These are phyloP conservation scores for Aradus depressus DNA, from an alignment of 2,888 invertebrate genomes.

Conservation along the genomic window DNA sequence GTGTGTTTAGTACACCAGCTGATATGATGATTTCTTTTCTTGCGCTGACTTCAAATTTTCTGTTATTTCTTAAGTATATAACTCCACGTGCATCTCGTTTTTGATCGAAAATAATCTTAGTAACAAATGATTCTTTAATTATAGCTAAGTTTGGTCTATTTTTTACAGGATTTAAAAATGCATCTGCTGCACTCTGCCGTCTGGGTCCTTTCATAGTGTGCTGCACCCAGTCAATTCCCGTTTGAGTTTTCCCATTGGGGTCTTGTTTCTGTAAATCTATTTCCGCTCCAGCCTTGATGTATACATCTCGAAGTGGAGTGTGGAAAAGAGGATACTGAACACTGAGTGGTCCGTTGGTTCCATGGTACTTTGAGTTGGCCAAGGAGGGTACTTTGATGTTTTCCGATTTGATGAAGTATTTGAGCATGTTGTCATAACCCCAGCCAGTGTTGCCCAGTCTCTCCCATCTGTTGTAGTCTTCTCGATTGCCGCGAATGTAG, in stretches of 20 bases:
- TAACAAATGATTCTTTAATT: constrained; percentile 64
- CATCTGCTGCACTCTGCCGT: constrained; percentile 71
- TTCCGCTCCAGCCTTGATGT: constrained; percentile 62
- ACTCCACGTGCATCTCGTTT: constrained; percentile 68
- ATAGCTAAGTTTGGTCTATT: constrained; percentile 70
- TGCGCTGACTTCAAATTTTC: no score
- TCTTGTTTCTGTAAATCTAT: constrained; percentile 78
- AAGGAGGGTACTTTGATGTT: constrained; percentile 79
- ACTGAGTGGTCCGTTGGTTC: no score
- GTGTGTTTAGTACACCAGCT: no score
- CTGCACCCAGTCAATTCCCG: constrained; percentile 82
- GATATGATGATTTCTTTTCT: no score
- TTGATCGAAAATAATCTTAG: constrained; percentile 38
- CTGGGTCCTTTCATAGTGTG: constrained; percentile 61
- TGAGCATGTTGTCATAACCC: constrained; percentile 65
- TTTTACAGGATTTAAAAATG: constrained; percentile 69
- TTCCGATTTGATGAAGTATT: constrained; percentile 84
- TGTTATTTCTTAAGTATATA: constrained; percentile 64
- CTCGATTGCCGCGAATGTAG: constrained; percentile 76
- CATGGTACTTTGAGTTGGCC: no score
- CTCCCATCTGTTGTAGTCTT: constrained; percentile 86
- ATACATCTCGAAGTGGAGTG: no score
- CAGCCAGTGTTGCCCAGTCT: constrained; percentile 75
- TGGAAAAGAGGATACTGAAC: no score
- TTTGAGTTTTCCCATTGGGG: constrained; percentile 73